Evolutionary conservation across 2,113 vertebrate species (phyloP).

Genomic region (Lasiurus cinereus): DNA sequence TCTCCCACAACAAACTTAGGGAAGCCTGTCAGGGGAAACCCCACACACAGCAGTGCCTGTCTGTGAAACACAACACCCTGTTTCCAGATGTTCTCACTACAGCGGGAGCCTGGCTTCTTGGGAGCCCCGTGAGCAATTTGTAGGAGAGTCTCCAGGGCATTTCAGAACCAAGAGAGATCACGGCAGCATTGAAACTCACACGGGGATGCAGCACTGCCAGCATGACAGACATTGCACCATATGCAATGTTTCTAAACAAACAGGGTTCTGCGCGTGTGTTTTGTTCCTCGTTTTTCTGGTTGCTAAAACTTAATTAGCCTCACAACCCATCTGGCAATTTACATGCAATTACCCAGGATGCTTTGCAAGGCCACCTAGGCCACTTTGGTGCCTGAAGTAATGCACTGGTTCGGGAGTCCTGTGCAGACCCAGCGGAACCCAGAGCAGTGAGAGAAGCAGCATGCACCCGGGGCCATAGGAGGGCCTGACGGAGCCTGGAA

Average conservation of each 20-base stretch:
- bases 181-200: accelerated
- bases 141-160: neutral
- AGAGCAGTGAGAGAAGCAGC: accelerated
- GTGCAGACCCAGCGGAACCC: neutral
- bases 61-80: neutral
- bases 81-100: neutral
- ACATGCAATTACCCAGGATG: constrained; percentile 38
- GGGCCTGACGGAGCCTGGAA: neutral
- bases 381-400: neutral
- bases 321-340: constrained; percentile 70
- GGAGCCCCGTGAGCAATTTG: neutral
- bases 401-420: neutral
- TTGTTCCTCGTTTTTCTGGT: neutral
- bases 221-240: accelerated
- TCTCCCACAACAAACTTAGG: too few relatives aligned
- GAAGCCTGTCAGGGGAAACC: accelerated
- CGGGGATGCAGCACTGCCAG: accelerated
- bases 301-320: constrained; percentile 76
- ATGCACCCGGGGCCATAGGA: accelerated
- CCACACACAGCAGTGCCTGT: neutral
- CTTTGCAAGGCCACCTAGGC: neutral
- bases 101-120: neutral
- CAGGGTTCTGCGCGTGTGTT: neutral
- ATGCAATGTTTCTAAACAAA: neutral
- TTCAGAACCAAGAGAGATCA: neutral